Evolutionary conservation across 2,797 vertebrate genomes (phyloP).

Genomic region (Rhincodon typus): DNA sequence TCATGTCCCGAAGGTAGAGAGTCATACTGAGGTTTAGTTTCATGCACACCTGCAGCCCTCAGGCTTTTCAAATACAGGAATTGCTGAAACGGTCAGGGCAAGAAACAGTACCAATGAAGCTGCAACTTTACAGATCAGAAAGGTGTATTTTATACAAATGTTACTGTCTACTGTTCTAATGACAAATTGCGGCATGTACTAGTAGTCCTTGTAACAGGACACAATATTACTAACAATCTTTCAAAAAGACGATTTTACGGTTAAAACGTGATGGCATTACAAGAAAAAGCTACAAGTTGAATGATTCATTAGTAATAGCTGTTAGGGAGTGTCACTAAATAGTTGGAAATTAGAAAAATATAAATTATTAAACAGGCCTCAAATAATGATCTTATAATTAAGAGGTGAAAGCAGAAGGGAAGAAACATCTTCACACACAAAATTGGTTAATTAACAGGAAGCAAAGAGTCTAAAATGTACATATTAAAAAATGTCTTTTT

Average conservation of each 20-base stretch:
- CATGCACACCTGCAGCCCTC: neutral
- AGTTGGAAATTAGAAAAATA: too few species aligned
- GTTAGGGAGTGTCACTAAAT: too few species aligned
- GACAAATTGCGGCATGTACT: neutral
- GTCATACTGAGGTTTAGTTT: neutral
- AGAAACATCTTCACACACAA: too few species aligned
- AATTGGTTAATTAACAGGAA: too few species aligned
- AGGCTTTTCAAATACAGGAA: neutral
- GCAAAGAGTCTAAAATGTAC: too few species aligned
- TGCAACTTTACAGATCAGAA: neutral
- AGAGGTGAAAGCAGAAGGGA: too few species aligned
- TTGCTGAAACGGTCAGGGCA: neutral
- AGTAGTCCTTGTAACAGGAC: neutral
- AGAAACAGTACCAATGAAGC: neutral
- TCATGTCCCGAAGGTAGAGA: neutral
- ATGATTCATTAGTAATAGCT: too few species aligned
- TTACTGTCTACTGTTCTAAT: neutral
- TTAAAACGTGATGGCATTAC: too few species aligned
- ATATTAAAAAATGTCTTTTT: too few species aligned
- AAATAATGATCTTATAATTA: too few species aligned
- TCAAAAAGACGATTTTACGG: neutral
- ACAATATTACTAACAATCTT: neutral
- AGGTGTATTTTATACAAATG: neutral
- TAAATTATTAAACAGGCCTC: too few species aligned
- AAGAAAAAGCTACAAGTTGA: too few species aligned